Evolutionary conservation across 2,888 invertebrate genomes (phyloP), one percentile per base, ranked within the genome.

Genomic region (Philonicus albiceps): DNA sequence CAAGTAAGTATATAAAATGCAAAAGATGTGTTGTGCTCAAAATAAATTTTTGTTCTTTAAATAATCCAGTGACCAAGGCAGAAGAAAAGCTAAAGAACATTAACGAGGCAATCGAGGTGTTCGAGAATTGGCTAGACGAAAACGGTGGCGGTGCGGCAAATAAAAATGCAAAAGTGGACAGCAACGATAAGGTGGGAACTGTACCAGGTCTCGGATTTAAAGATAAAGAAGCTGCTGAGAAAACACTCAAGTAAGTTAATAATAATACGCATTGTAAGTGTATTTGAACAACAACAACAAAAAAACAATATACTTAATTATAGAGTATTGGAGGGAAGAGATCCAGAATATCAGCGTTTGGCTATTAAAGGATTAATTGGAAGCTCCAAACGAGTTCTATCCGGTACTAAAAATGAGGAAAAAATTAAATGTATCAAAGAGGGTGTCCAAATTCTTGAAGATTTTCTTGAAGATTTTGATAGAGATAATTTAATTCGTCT

Each of bases 171-270:
- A 94, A 94, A 91, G 92, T 89, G 90, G 94, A 93, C 75, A 93
- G 91, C 37, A 93, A 93, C 78, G 93, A 93, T 55, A 93, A 93
- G 80, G 92, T 93, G 0, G 95, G 95, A 90, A 94, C 95, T 0
- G 96, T 96, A 64, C 95, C 95, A 5, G 96, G 96, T 0, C 93
- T 96, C 34, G 96, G 96, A 30, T 96, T 96, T 91, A 96, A 96
- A 91, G 96, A 96, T 91, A 95, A 95, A 90, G 95, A 94, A n/a
- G 94, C 96, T 1, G 96, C 96, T 0, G 92, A 94, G 88, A 94
- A 94, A 84, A 96, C 96, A 0, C 92, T 96, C 6, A 93, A 94
- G 92, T 92, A 90, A 90, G 89, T 89, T 34, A 7, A 40, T 43
- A 73, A 22, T 34, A 73, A 72, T 43, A 19, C 73, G 34, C 40